These are phyloP conservation scores for Hedychridium roseum DNA, from an alignment of 2,888 invertebrate genomes.

Conservation along the genomic window DNA sequence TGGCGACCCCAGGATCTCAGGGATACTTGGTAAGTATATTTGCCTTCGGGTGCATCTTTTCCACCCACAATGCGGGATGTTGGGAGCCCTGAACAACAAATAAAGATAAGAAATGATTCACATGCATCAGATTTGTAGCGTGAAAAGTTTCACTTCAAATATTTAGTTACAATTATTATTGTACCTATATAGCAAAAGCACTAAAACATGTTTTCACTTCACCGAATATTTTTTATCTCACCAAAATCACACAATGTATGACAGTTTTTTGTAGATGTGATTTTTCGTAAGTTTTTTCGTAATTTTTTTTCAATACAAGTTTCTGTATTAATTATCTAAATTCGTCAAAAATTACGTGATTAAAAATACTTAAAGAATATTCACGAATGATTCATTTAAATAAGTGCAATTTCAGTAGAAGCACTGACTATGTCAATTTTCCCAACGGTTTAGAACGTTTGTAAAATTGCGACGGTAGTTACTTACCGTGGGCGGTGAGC, in stretches of 20 bases:
- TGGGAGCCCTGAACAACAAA: slow-evolving; percentile 21
- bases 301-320: too few relatives aligned
- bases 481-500: background rate
- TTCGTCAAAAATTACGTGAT: background rate
- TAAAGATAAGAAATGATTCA: slow-evolving; percentile 1
- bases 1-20: slow-evolving; percentile 58
- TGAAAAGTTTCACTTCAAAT: too few relatives aligned
- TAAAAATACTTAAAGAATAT: background rate
- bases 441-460: background rate
- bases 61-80: slow-evolving; percentile 62
- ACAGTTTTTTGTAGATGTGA: too few relatives aligned
- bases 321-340: background rate
- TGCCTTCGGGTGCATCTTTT: slow-evolving; percentile 65
- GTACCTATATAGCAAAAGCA: too few relatives aligned
- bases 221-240: too few relatives aligned
- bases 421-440: background rate
- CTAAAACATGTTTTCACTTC: too few relatives aligned
- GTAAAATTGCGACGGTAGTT: background rate
- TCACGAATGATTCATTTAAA: background rate
- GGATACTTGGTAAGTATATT: slow-evolving; percentile 67
- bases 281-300: too few relatives aligned
- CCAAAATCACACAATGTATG: too few relatives aligned
- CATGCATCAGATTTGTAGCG: background rate
- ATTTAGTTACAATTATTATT: too few relatives aligned
- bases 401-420: background rate